Evolutionary conservation across 2,797 vertebrate species (phyloP).

Genomic region (Lophotriccus pileatus): DNA sequence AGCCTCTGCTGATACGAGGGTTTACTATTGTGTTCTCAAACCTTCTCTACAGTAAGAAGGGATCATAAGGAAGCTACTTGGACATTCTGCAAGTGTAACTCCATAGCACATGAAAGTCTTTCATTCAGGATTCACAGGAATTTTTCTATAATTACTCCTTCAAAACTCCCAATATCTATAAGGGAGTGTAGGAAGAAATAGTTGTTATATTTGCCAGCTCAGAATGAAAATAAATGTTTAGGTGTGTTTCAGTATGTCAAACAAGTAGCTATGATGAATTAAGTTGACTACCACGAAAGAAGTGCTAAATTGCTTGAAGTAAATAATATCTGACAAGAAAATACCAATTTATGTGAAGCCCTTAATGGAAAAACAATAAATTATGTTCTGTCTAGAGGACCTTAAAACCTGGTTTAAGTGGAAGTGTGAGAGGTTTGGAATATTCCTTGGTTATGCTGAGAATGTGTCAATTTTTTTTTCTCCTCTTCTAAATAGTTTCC

Average conservation of each 20-base stretch:
- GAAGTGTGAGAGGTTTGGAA: not conserved
- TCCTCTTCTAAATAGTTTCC: not conserved
- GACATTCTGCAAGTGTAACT: not conserved
- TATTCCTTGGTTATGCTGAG: not conserved
- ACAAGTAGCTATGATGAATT: not conserved
- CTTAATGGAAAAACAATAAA: rapidly evolving
- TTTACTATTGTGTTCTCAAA: not conserved
- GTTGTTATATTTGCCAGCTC: not conserved
- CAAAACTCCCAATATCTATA: not conserved
- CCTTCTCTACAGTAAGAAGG: not conserved
- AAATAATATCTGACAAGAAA: not conserved
- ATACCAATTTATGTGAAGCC: not conserved
- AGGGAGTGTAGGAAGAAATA: not conserved
- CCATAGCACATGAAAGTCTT: not conserved
- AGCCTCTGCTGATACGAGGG: not conserved
- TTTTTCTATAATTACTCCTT: not conserved
- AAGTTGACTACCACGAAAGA: not conserved
- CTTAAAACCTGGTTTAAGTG: not conserved
- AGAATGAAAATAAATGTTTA: not conserved
- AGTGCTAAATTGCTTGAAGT: not conserved
- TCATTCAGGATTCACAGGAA: not conserved
- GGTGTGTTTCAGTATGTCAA: not conserved
- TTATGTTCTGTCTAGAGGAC: not conserved
- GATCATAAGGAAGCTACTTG: not conserved
- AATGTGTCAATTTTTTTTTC: not conserved